Evolutionary conservation across 2,888 invertebrate species (phyloP).

Genomic region (Nudaria mundana): DNA sequence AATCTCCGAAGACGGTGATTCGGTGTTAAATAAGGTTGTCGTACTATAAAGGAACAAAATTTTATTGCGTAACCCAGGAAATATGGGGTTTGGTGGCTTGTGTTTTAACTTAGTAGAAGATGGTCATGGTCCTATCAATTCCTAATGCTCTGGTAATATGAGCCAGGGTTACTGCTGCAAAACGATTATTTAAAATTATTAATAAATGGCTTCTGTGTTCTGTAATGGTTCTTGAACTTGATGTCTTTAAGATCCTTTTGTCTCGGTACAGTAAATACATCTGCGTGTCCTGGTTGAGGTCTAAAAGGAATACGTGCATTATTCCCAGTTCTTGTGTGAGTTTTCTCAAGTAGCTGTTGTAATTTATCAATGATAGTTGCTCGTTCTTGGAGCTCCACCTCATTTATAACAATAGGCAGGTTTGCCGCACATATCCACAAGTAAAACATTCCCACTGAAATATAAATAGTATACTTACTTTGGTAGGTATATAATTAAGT

Average conservation of each 20-base stretch:
- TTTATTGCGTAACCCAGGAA: too few relatives aligned
- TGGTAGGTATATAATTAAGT: too few relatives aligned
- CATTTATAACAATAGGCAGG: conserved; percentile 65
- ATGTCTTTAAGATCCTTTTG: conserved; percentile 1
- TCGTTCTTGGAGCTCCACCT: conserved; percentile 65
- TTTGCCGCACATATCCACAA: conserved; percentile 69
- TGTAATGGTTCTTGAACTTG: conserved; percentile 6
- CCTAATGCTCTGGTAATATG: background rate
- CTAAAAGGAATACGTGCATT: conserved; percentile 31
- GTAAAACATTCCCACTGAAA: conserved; percentile 71
- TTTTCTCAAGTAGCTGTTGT: conserved; percentile 47
- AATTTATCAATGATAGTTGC: conserved; percentile 55
- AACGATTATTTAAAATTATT: conserved; percentile 8
- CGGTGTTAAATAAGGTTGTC: too few relatives aligned
- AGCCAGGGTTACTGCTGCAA: too few relatives aligned
- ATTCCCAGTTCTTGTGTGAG: conserved; percentile 25
- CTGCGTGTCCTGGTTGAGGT: conserved; percentile 13
- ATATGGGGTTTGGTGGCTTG: too few relatives aligned
- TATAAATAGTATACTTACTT: too few relatives aligned
- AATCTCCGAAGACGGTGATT: too few relatives aligned
- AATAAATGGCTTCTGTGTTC: conserved; percentile 13
- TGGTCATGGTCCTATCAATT: background rate
- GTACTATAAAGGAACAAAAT: too few relatives aligned
- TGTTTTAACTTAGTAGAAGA: too few relatives aligned
- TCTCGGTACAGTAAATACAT: conserved; percentile 23